Percentiles rank a stretch among this genome's conserved stretches.
Evolutionary conservation across 1,140 invertebrate species (phyloP).

Genomic region (Sitodiplosis mosellana): DNA sequence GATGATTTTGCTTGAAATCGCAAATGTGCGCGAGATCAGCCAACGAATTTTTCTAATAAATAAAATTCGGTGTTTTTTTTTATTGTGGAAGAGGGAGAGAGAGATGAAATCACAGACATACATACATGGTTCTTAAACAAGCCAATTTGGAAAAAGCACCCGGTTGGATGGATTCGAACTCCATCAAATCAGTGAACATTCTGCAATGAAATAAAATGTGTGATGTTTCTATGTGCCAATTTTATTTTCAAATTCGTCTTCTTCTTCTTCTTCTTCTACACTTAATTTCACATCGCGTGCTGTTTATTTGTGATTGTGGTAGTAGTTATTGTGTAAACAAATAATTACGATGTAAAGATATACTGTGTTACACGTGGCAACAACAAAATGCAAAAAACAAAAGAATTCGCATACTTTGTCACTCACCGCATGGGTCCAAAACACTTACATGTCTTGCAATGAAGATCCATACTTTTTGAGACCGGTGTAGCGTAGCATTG

Average conservation of each 20-base stretch:
- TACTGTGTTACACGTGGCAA: too few species aligned
- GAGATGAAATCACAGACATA: constrained; percentile 4
- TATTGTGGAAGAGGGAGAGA: too few species aligned
- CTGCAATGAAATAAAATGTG: constrained; percentile 16
- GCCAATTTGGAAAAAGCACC: constrained; percentile 26
- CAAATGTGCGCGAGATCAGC: too few species aligned
- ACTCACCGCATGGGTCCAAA: background rate
- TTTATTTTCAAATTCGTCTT: too few species aligned
- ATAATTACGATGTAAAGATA: too few species aligned
- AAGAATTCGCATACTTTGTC: background rate
- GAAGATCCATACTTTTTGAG: constrained; percentile 17
- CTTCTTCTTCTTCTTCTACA: too few species aligned
- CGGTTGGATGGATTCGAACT: constrained; percentile 26
- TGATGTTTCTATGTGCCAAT: too few species aligned
- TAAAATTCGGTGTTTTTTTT: too few species aligned
- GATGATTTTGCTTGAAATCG: too few species aligned
- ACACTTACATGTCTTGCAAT: constrained; percentile 20
- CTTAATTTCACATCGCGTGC: background rate
- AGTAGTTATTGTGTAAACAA: background rate
- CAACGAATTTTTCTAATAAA: too few species aligned
- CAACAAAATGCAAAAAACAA: background rate
- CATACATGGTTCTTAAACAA: constrained; percentile 29
- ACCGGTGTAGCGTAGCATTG: constrained; percentile 15
- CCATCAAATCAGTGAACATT: constrained; percentile 24
- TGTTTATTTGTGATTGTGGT: background rate